A percentile compares a stretch with the other conserved stretches of the same genome.
Conservation (phyloP, 1,140 invertebrate species). For the Varroa destructor region DNA sequence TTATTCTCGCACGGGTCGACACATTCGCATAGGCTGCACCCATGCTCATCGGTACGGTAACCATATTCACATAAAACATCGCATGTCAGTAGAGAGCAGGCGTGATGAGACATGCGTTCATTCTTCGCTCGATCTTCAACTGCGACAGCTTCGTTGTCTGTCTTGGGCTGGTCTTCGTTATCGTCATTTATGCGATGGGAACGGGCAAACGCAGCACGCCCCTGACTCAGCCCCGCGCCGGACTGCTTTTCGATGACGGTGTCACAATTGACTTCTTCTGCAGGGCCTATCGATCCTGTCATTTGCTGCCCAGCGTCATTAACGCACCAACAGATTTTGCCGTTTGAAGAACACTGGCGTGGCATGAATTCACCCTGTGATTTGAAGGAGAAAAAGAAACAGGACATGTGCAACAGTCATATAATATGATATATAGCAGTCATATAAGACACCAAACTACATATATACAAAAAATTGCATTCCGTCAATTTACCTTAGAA, state of each 20-base stretch:
- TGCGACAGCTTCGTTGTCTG: constrained; percentile 36
- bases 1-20: constrained; percentile 64
- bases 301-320: constrained; percentile 57
- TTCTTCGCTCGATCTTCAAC: constrained; percentile 35
- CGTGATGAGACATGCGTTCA: not conserved
- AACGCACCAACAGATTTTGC: constrained; percentile 72
- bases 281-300: constrained; percentile 59
- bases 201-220: constrained; percentile 29
- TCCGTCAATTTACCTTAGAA: constrained; percentile 36
- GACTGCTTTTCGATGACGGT: not conserved
- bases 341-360: constrained; percentile 61
- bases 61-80: constrained; percentile 69
- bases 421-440: no score
- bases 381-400: no score
- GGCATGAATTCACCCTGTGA: constrained; percentile 51
- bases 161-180: constrained; percentile 33
- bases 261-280: constrained; percentile 52
- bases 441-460: no score
- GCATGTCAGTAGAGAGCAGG: constrained; percentile 43
- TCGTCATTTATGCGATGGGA: constrained; percentile 32
- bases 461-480: no score
- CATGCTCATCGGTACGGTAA: constrained; percentile 58
- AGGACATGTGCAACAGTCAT: no score
- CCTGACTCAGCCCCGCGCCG: constrained; percentile 33
- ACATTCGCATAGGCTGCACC: constrained; percentile 68